Percentiles rank a stretch among this genome's conserved stretches.
Conservation (phyloP, 2,888 invertebrate species). For the Scaptomyza flava region DNA sequence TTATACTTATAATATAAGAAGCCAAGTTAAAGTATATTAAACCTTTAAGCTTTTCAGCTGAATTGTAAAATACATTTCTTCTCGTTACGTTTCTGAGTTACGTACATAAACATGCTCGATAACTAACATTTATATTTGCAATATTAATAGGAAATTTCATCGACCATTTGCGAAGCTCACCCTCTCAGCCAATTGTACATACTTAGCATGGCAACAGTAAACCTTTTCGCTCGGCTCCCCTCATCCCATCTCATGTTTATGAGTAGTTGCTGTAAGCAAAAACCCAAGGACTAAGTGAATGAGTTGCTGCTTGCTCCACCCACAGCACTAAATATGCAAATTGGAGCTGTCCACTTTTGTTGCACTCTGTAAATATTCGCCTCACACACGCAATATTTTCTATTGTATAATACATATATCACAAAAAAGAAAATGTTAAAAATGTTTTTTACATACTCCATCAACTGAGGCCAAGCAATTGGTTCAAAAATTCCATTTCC, state of each 20-base stretch:
- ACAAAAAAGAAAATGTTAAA: constrained; percentile 1
- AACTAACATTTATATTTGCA: constrained; percentile 18
- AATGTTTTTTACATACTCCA: constrained; percentile 2
- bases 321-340: constrained; percentile 63
- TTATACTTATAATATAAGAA: not conserved
- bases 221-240: not conserved
- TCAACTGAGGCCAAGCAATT: not conserved
- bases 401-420: constrained; percentile 46
- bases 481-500: constrained; percentile 1
- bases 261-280: constrained; percentile 13
- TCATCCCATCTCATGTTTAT: constrained; percentile 13
- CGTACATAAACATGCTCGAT: not conserved
- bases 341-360: constrained; percentile 43
- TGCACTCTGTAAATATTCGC: constrained; percentile 15
- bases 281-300: constrained; percentile 13
- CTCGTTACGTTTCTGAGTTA: not conserved
- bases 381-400: constrained; percentile 34
- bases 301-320: constrained; percentile 9
- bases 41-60: not conserved
- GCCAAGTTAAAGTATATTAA: not conserved
- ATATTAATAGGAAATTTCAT: constrained; percentile 41
- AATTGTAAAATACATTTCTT: not conserved
- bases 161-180: constrained; percentile 24
- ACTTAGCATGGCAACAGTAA: constrained; percentile 7
- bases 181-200: constrained; percentile 6